phyloP scores from a whole-genome alignment of 2,113 vertebrate species.

The Pimephales promelas region DNA sequence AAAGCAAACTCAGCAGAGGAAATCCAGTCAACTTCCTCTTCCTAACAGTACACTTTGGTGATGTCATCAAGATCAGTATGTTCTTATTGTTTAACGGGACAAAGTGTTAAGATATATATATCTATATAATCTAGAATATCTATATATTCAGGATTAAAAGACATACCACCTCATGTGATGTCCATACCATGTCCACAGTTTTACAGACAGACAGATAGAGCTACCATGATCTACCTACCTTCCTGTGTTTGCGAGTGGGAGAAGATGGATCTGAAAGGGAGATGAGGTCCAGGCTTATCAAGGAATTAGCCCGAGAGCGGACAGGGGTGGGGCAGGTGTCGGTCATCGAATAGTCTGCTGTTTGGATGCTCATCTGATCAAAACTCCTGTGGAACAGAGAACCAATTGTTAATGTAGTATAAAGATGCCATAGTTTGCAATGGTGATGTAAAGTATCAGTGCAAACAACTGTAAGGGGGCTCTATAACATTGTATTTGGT shows the following conservation, averaged over 20 bases:
- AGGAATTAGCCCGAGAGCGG: conserved; percentile 42
- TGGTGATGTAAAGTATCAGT: background rate
- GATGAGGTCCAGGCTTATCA: conserved; percentile 45
- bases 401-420: conserved; percentile 3
- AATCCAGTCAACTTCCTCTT: conserved; percentile 6
- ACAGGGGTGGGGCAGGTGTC: conserved; percentile 39
- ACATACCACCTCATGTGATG: background rate
- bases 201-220: background rate
- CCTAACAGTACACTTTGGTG: background rate
- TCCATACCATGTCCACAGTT: background rate
- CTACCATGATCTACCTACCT: conserved; percentile 33
- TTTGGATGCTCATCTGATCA: conserved; percentile 60
- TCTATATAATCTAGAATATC: too few relatives aligned
- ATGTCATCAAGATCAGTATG: background rate
- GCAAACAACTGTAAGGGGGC: background rate
- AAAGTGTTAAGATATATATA: too few relatives aligned
- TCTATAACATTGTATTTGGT: background rate
- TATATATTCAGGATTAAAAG: background rate
- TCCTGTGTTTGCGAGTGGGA: conserved; percentile 40
- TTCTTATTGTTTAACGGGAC: background rate
- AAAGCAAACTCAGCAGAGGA: background rate
- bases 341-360: conserved; percentile 41
- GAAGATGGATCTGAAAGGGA: conserved; percentile 27
- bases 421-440: conserved; percentile 13
- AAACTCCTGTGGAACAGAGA: conserved; percentile 52